Base-by-base conservation (phyloP, 92 coral and sea anemone genomes). In the Siderastrea radians region DNA sequence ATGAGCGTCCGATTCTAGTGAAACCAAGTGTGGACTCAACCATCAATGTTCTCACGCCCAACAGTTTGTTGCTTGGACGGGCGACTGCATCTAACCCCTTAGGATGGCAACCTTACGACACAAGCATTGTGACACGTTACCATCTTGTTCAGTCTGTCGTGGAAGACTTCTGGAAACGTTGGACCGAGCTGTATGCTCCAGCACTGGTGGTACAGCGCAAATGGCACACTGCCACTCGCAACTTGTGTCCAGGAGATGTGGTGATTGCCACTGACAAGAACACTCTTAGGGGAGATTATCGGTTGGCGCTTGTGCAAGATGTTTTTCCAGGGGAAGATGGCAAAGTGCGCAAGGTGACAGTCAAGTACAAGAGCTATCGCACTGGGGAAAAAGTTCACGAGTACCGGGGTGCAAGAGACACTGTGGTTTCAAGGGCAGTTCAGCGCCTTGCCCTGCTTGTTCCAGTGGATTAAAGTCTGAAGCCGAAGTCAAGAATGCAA, bases 171-270 rank as follows among this genome's bases (percentile, higher is more conserved):
- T 93, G 90, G 89, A 86, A 86, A 65, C 58, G 51, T 38, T 93
- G 92, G 91, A 90, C 75, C 11, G 96, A 93, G 90, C 64, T 93
- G 55, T 90, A 86, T 61, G 93, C 91, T 2, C 90, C 96, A 4
- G 43, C 74, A 7, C 66, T 86, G 70, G 45, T 87, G 9, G 79
- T 84, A 60, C 26, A 15, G 65, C 16, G 65, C 15, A 60, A 60
- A 60, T 60, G 65, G 82, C 65, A 81, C 75, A 82, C 86, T 0
- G 50, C 83, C 10, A 60, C n/a, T 12, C 65, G 65, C 65, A 60
- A 60, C 4, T 60, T 60, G n/a, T n/a, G n/a, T n/a, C n/a, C n/a
- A n/a, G n/a, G n/a, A n/a, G n/a, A n/a, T n/a, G n/a, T n/a, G n/a
- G 19, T 60, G 5, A 60, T 60, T 16, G 5, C 16, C 5, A 5